phyloP scores from a whole-genome alignment of 1,140 invertebrate genomes.

The Monochamus saltuarius region DNA sequence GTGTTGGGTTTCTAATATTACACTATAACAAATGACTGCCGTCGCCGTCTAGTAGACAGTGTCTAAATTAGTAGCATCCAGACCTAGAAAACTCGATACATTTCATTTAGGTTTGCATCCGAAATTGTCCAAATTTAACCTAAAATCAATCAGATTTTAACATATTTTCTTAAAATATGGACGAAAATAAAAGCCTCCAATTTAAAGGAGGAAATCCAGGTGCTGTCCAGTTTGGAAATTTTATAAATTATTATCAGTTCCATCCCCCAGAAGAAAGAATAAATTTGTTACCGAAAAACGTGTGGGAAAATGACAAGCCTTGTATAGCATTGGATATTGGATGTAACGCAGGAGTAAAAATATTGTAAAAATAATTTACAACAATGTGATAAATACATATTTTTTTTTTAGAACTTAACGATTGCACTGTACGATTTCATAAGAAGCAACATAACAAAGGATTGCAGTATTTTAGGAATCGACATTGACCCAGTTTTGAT shows the following conservation, averaged over 20 bases:
- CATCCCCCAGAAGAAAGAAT: conserved; percentile 68
- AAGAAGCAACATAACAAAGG: conserved; percentile 47
- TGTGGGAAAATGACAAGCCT: conserved; percentile 57
- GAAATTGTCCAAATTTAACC: too few species aligned
- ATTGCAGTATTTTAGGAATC: conserved; percentile 64
- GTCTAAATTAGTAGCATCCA: too few species aligned
- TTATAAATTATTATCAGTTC: conserved; percentile 84
- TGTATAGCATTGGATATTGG: conserved; percentile 69
- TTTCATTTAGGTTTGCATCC: too few species aligned
- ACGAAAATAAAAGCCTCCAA: conserved; percentile 28
- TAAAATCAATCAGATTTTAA: too few species aligned
- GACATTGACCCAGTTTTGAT: conserved; percentile 75
- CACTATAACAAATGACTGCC: too few species aligned
- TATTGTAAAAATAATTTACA: conserved; percentile 11
- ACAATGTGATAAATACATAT: conserved; percentile 13
- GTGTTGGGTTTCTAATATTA: too few species aligned
- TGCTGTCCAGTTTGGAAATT: conserved; percentile 75
- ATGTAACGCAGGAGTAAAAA: conserved; percentile 72
- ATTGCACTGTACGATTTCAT: conserved; percentile 60
- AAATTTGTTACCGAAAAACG: conserved; percentile 59
- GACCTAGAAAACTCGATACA: too few species aligned
- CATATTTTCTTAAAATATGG: background rate
- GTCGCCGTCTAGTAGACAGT: too few species aligned
- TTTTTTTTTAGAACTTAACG: conserved; percentile 61
- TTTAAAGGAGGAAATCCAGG: conserved; percentile 65